These are phyloP conservation scores for Nudaria mundana DNA, from an alignment of 2,888 invertebrate genomes.

Conservation along the genomic window DNA sequence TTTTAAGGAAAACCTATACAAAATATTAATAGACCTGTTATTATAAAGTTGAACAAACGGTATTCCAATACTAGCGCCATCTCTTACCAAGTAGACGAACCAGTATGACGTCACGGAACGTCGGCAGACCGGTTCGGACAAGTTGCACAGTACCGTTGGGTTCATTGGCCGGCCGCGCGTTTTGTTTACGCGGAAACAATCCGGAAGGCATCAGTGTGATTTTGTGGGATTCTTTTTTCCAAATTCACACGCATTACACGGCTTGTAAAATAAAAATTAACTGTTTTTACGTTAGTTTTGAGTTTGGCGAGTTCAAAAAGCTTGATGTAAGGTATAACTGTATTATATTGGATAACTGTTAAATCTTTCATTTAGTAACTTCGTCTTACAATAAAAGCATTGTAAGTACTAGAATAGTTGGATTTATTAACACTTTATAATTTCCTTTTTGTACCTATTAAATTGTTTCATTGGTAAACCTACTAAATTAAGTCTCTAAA, in stretches of 20 bases:
- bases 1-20: too few relatives aligned
- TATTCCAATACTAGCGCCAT: constrained; percentile 32
- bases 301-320: constrained; percentile 36
- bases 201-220: constrained; percentile 44
- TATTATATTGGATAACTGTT: constrained; percentile 8
- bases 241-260: constrained; percentile 40
- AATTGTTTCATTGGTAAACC: too few relatives aligned
- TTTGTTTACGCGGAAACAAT: constrained; percentile 72
- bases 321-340: constrained; percentile 23
- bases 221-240: constrained; percentile 41
- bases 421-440: too few relatives aligned
- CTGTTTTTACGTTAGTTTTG: constrained; percentile 35
- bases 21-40: neutral
- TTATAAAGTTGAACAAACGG: neutral
- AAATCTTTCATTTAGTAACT: too few relatives aligned
- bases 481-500: too few relatives aligned
- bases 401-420: too few relatives aligned
- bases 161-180: constrained; percentile 57
- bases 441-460: too few relatives aligned
- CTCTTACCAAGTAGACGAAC: constrained; percentile 48
- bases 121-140: constrained; percentile 53
- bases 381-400: constrained; percentile 9
- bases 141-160: constrained; percentile 75
- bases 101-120: constrained; percentile 64
- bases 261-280: constrained; percentile 37